Evolutionary conservation across 2,113 vertebrate genomes (phyloP).

Genomic region (Petrocephalus zakoni): DNA sequence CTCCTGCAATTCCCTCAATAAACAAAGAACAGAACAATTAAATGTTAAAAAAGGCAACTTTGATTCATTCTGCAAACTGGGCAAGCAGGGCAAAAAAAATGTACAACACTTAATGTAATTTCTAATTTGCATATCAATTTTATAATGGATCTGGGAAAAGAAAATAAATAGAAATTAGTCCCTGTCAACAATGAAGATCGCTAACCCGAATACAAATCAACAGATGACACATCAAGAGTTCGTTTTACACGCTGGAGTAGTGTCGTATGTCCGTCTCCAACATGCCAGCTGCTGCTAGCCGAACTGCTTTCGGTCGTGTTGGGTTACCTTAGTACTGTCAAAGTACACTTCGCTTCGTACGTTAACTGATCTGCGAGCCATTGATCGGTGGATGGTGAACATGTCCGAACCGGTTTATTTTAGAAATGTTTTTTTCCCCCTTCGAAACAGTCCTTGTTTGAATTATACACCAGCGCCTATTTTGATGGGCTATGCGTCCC

Average conservation of each 20-base stretch:
- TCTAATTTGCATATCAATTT: not conserved
- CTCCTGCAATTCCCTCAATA: not conserved
- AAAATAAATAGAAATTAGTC: not conserved
- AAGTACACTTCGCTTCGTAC: not conserved
- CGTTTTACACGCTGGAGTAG: not conserved
- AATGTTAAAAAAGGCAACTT: not conserved
- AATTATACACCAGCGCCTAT: not conserved
- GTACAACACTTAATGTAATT: not conserved
- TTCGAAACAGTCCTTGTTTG: not conserved
- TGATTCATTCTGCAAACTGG: not conserved
- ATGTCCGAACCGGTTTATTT: not conserved
- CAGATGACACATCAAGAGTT: not conserved
- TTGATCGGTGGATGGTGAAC: slow-evolving; percentile 1
- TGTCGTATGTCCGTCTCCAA: not conserved
- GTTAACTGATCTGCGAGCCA: not conserved
- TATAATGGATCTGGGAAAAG: not conserved
- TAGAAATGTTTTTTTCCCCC: not conserved
- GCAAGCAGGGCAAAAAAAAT: not conserved
- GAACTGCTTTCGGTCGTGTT: not conserved
- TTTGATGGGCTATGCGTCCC: not conserved
- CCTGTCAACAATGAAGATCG: not conserved
- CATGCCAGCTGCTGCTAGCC: not conserved
- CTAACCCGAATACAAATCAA: not conserved
- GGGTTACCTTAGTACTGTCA: not conserved
- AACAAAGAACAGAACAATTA: not conserved